Evolutionary conservation across 1,140 invertebrate genomes (phyloP).

Genomic region (Acarapis woodi): DNA sequence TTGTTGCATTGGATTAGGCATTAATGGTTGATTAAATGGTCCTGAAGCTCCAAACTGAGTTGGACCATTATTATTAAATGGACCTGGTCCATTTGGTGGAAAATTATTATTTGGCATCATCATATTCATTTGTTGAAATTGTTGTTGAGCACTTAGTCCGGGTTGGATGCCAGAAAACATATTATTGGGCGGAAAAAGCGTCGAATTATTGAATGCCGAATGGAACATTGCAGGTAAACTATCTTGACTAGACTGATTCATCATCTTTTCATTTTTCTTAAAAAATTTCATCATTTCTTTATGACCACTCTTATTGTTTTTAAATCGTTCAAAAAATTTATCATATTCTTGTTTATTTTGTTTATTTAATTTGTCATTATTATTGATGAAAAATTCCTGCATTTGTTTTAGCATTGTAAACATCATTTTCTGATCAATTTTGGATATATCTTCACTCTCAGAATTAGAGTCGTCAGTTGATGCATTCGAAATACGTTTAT

Average conservation of each 20-base stretch:
- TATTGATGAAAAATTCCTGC: background rate
- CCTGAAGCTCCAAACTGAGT: background rate
- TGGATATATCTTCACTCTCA: background rate
- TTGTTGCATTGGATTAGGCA: background rate
- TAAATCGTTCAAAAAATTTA: background rate
- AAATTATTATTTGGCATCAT: too few relatives aligned
- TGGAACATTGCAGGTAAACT: background rate
- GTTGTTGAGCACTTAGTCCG: too few relatives aligned
- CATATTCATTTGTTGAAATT: too few relatives aligned
- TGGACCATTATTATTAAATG: too few relatives aligned
- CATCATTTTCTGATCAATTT: slow-evolving; percentile 1
- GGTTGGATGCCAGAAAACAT: too few relatives aligned
- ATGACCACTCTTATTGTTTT: too few relatives aligned
- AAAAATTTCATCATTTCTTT: too few relatives aligned
- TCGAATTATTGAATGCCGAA: background rate
- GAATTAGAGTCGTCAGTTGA: background rate
- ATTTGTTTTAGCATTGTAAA: slow-evolving; percentile 2
- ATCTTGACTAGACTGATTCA: background rate
- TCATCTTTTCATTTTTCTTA: background rate
- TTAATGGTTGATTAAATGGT: background rate
- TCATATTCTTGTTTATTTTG: slow-evolving; percentile 1
- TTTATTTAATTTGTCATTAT: background rate
- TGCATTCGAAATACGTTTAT: background rate
- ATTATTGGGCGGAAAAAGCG: too few relatives aligned
- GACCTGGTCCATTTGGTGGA: too few relatives aligned